These are phyloP conservation scores for Drosophila stalkeri DNA, from an alignment of 2,888 invertebrate species.

Conservation along the genomic window DNA sequence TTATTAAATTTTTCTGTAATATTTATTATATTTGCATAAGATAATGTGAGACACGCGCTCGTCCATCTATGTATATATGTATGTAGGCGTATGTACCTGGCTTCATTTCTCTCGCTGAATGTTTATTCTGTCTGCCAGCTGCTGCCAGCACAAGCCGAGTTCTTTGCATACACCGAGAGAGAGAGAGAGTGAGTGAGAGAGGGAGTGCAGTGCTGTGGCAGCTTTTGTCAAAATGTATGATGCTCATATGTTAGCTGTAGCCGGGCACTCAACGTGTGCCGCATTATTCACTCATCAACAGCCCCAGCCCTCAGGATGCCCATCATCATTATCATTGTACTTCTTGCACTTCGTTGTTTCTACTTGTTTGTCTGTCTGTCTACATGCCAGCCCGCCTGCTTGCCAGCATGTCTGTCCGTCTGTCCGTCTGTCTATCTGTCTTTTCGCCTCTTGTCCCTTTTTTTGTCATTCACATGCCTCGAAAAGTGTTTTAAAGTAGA, in stretches of 20 bases:
- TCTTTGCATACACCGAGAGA: slow-evolving; percentile 29
- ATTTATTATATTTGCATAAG: slow-evolving; percentile 39
- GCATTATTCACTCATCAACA: slow-evolving; percentile 75
- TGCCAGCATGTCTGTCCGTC: no score
- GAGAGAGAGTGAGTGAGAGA: not conserved
- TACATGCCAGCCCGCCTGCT: slow-evolving; percentile 3
- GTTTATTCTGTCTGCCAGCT: slow-evolving; percentile 66
- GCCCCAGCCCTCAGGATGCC: slow-evolving; percentile 61
- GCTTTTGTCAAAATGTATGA: slow-evolving; percentile 75
- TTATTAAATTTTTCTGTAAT: slow-evolving; percentile 54
- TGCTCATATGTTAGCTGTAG: slow-evolving; percentile 71
- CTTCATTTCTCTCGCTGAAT: slow-evolving; percentile 25
- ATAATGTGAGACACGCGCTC: slow-evolving; percentile 7
- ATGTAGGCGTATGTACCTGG: not conserved
- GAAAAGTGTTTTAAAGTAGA: slow-evolving; percentile 72
- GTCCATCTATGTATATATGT: not conserved
- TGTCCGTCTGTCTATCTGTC: not conserved
- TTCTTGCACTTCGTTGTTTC: slow-evolving; percentile 60
- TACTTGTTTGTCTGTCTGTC: slow-evolving; percentile 22
- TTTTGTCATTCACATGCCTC: slow-evolving; percentile 61
- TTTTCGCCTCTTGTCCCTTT: slow-evolving; percentile 46
- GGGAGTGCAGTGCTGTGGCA: slow-evolving; percentile 20
- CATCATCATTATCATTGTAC: slow-evolving; percentile 74
- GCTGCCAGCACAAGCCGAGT: slow-evolving; percentile 26
- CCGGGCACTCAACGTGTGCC: slow-evolving; percentile 72